phyloP scores from a whole-genome alignment of 1,140 invertebrate species.

The Solenopsis fugax region DNA sequence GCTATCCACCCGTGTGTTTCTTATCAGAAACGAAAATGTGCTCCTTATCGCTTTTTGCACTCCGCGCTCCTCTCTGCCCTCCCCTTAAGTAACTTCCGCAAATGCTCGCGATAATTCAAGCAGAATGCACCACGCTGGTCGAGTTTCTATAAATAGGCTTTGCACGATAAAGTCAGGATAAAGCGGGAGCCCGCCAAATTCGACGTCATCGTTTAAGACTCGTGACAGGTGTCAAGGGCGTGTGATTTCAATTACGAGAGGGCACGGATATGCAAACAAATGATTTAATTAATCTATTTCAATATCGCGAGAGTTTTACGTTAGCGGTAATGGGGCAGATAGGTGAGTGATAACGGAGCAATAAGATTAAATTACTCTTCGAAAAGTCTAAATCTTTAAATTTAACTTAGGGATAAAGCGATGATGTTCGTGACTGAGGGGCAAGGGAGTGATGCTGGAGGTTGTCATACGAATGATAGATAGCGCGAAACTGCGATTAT shows the following conservation, averaged over 20 bases:
- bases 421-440: background rate
- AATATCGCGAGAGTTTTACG: background rate
- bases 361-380: background rate
- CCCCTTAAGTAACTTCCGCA: conserved; percentile 23
- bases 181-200: background rate
- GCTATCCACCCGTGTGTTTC: background rate
- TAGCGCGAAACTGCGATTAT: background rate
- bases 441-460: background rate
- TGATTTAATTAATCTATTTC: background rate
- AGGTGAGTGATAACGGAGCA: background rate
- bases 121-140: conserved; percentile 10
- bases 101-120: conserved; percentile 12
- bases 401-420: background rate
- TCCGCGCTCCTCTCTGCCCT: background rate
- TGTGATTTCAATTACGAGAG: conserved; percentile 11
- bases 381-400: background rate
- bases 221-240: background rate
- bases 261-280: background rate
- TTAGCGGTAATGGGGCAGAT: background rate
- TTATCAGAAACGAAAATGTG: conserved; percentile 39
- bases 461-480: background rate
- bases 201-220: conserved; percentile 2
- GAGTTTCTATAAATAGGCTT: conserved; percentile 52
- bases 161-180: conserved; percentile 45
- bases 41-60: background rate